Conservation (phyloP, 2,888 invertebrate species). For the Podabrus alpinus region DNA sequence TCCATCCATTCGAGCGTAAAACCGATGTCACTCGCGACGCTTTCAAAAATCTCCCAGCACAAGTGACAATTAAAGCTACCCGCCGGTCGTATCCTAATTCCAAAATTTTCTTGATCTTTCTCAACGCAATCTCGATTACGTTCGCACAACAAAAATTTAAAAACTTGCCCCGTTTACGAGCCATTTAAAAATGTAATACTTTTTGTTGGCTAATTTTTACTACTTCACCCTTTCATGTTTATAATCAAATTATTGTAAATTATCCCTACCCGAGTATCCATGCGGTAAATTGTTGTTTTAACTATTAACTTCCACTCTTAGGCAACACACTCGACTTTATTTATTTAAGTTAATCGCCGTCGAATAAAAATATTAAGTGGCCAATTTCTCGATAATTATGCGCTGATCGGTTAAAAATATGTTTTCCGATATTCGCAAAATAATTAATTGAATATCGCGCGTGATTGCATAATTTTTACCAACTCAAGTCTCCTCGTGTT, state of each 20-base stretch:
- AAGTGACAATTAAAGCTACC: not conserved
- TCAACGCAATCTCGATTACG: not conserved
- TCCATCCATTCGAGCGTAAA: constrained; percentile 15
- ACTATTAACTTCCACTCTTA: not conserved
- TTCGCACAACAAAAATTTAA: not conserved
- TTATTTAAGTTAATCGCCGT: not conserved
- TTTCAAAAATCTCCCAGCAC: not conserved
- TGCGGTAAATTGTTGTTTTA: not conserved
- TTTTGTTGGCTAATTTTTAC: not conserved
- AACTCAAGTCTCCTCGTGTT: not conserved
- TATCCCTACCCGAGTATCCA: not conserved
- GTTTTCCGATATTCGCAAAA: not conserved
- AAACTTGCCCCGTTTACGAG: not conserved
- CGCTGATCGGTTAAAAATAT: not conserved
- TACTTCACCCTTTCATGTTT: not conserved
- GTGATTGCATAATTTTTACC: not conserved
- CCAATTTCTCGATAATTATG: not conserved
- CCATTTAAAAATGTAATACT: not conserved
- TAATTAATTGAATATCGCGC: not conserved
- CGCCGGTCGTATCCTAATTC: not conserved
- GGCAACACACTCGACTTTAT: not conserved
- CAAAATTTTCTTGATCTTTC: not conserved
- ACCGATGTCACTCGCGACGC: constrained; percentile 15
- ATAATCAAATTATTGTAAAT: not conserved
- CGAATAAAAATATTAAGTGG: no score